Conservation (phyloP, 2,113 vertebrate species). For the Tragulus kanchil region DNA sequence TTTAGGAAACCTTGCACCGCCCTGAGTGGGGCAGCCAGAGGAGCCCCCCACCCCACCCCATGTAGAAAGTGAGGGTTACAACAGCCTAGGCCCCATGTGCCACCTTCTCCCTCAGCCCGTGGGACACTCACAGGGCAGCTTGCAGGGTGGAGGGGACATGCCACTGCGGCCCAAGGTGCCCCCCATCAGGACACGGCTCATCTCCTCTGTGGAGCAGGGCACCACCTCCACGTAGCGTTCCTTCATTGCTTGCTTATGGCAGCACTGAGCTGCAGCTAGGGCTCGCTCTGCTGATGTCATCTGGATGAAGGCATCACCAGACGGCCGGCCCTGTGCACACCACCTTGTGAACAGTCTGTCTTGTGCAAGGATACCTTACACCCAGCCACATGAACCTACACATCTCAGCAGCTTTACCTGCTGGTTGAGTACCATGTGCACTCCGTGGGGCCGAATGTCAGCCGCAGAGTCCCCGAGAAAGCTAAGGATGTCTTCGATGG, state of each 20-base stretch:
- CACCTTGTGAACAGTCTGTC: slow-evolving; percentile 50
- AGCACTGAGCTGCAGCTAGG: slow-evolving; percentile 95
- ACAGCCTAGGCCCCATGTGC: not conserved
- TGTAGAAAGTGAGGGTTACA: not conserved
- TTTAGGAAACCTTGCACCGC: not conserved
- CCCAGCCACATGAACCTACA: not conserved
- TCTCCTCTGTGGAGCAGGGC: slow-evolving; percentile 98
- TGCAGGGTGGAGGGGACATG: slow-evolving; percentile 98
- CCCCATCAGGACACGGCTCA: slow-evolving; percentile 99
- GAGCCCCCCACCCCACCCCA: not conserved
- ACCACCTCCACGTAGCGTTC: slow-evolving; percentile 99
- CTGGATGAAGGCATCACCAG: slow-evolving; percentile 98
- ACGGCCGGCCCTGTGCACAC: slow-evolving; percentile 93
- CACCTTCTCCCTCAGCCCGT: slow-evolving; percentile 69
- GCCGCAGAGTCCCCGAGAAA: slow-evolving; percentile 96
- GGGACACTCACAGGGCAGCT: slow-evolving; percentile 95
- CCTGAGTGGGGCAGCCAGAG: not conserved
- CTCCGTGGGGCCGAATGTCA: slow-evolving; percentile 97
- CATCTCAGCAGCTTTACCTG: slow-evolving; percentile 89
- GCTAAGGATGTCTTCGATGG: slow-evolving; percentile 97
- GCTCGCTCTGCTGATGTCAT: slow-evolving; percentile 97
- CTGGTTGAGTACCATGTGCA: slow-evolving; percentile 99
- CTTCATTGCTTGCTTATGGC: slow-evolving; percentile 99
- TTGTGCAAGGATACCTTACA: not conserved
- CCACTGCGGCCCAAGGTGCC: slow-evolving; percentile 98